Base-by-base conservation (phyloP, 2,888 invertebrate genomes). In the Microctonus brassicae region DNA sequence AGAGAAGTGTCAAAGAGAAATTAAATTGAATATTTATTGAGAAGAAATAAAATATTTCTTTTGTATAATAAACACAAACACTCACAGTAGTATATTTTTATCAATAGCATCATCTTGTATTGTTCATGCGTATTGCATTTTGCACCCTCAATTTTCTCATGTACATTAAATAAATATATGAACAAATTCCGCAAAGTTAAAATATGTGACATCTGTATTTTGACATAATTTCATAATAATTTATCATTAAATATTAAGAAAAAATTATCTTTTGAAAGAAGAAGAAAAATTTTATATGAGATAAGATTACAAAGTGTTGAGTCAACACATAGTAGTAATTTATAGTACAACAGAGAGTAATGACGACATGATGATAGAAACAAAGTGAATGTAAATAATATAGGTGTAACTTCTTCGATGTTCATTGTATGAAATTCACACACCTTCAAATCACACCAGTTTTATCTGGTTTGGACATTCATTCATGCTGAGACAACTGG, bases 391-490 rank as follows among this genome's bases (percentile, higher is more conserved):
- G 29, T 39, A 47, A 70, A 26, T 36, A 42, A 39, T 29, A 66
- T 22, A 52, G n/a, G n/a, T n/a, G n/a, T n/a, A 33, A 53, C 33
- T 20, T n/a, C 36, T 24, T 55, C 42, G n/a, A 39, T 39, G 39
- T 57, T 20, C 17, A 39, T 47, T 61, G 73, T 77, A 76, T 20
- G 17, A 47, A 47, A 78, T 78, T 78, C 76, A 77, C 75, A 71
- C 52, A 66, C 66, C 69, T 69, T 75, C 52, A n/a, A 22, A 62
- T 47, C 39, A 34, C 36, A 66, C 80, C 72, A 74, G 82, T 80
- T 80, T 73, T 65, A 75, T 79, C 81, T 76, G 82, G 82, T 80
- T 80, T 72, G 75, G 72, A 75, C 75, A 72, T 74, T 79, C 81
- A 78, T 81, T 81, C 79, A 80, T 78, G 71, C 72, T 73, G 72